These are phyloP conservation scores for Schrankia costaestrigalis DNA, from an alignment of 2,888 invertebrate genomes.

Conservation along the genomic window DNA sequence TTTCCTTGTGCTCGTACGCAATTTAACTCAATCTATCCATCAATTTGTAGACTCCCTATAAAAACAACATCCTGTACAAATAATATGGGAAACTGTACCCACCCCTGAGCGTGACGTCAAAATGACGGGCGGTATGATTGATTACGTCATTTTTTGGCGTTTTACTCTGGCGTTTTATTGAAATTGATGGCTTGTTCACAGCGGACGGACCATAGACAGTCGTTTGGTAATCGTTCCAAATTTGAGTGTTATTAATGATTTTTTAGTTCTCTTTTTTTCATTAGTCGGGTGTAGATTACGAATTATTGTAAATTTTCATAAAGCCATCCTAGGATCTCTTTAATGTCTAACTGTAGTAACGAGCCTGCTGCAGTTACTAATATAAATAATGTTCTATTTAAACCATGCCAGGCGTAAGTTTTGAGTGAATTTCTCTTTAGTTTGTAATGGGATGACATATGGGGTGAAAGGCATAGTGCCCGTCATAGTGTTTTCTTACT, in stretches of 20 bases:
- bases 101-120: slow-evolving; percentile 30
- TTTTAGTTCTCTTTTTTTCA: slow-evolving; percentile 11
- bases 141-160: slow-evolving; percentile 40
- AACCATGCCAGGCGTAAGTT: no score
- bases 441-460: no score
- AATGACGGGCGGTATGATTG: slow-evolving; percentile 39
- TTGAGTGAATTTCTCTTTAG: no score
- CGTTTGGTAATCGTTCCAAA: slow-evolving; percentile 33
- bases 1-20: slow-evolving; percentile 1
- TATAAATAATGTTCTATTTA: no score
- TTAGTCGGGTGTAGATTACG: background rate
- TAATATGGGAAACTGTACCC: slow-evolving; percentile 24
- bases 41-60: slow-evolving; percentile 5
- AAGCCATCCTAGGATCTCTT: no score
- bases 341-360: no score
- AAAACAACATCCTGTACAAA: slow-evolving; percentile 19
- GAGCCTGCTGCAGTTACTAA: no score
- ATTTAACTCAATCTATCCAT: slow-evolving; percentile 9
- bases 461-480: no score
- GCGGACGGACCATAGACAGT: slow-evolving; percentile 27
- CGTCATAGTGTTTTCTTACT: no score
- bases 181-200: slow-evolving; percentile 41
- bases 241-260: slow-evolving; percentile 36
- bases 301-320: no score
- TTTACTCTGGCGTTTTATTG: slow-evolving; percentile 39